Base-by-base conservation (phyloP, 2,113 vertebrate species). In the Anolis carolinensis region DNA sequence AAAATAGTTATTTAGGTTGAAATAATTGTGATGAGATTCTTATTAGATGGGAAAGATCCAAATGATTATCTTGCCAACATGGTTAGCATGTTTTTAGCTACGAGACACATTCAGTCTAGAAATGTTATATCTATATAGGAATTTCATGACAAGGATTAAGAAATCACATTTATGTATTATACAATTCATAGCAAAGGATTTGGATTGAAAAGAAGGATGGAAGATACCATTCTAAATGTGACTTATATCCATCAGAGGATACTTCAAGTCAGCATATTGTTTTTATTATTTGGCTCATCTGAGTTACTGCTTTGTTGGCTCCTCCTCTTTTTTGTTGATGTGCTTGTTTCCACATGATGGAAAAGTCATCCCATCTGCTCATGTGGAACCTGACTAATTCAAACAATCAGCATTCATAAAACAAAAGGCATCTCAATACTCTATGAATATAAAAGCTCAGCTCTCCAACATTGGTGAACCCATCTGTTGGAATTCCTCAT, bases 401-500 rank as follows among this genome's bases (percentile, higher is more conserved):
- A 68, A 76, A n/a, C 79, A 68, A 20, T 55, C 77, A 81, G 52
- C 62, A 25, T 80, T 80, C 32, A 48, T 52, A 79, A 75, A 79
- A 75, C 16, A 84, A 55, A 88, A 79, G 39, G 2, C 44, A 74
- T 67, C 44, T 82, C 80, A 67, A 32, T 76, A 18, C 21, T 34
- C 44, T 48, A 75, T 32, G 78, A 68, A 84, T 84, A 27, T 70
- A 73, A 88, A 84, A 74, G 55, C 62, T 67, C 73, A n/a, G 55
- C n/a, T 87, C 55, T 83, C 25, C n/a, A 84, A n/a, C 70, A 67
- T 16, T 70, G 34, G 48, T 74, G 82, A 68, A 76, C 72, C 71
- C 83, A 80, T 84, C 82, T 84, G 83, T 62, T 67, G 32, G 72
- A 70, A 67, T 81, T 32, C 82, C 77, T 55, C 44, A 32, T 44